A percentile compares a stretch with the other conserved stretches of the same genome.
phyloP scores from a whole-genome alignment of 2,888 invertebrate species.

The Entomobrya proxima region DNA sequence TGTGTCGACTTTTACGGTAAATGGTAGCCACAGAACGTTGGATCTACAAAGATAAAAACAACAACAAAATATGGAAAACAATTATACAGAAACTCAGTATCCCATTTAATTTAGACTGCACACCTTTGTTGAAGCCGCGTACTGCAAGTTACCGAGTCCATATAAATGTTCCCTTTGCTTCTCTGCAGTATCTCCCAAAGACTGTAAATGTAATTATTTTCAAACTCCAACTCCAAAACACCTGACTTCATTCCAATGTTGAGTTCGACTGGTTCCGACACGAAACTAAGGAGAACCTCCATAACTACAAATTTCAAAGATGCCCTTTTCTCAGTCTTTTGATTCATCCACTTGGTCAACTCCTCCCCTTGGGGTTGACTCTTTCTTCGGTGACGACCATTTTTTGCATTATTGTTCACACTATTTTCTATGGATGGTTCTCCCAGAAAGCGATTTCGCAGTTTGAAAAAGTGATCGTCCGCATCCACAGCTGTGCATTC shows the following conservation, averaged over 20 bases:
- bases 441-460: constrained; percentile 11
- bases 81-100: background rate
- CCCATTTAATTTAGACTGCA: too few relatives aligned
- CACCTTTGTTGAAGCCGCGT: constrained; percentile 55
- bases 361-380: constrained; percentile 11
- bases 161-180: background rate
- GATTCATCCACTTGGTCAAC: constrained; percentile 23
- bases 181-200: background rate
- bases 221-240: background rate
- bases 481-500: constrained; percentile 45
- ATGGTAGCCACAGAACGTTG: constrained; percentile 56
- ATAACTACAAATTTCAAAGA: background rate
- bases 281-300: constrained; percentile 51
- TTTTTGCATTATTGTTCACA: constrained; percentile 1
- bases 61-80: background rate
- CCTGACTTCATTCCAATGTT: constrained; percentile 49
- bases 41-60: constrained; percentile 23
- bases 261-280: constrained; percentile 54
- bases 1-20: constrained; percentile 6
- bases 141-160: constrained; percentile 62
- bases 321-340: constrained; percentile 15
- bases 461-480: constrained; percentile 50
- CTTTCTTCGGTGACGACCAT: background rate
- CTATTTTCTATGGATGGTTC: background rate
- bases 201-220: constrained; percentile 23